Evolutionary conservation across 2,113 vertebrate species (phyloP).

Genomic region (Mesembrinibis cayennensis): DNA sequence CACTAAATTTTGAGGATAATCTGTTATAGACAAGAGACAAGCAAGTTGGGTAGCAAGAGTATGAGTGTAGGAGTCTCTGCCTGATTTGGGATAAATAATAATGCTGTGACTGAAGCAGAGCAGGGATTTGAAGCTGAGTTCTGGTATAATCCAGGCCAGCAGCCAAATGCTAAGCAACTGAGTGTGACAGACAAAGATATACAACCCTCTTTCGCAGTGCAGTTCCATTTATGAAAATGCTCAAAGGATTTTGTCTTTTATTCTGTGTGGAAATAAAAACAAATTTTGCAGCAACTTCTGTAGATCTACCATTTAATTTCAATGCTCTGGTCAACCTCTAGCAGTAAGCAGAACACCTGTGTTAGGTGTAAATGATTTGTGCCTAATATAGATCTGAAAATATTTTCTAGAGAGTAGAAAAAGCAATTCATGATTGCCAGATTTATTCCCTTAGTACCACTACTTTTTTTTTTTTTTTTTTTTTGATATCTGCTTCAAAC

Average conservation of each 20-base stretch:
- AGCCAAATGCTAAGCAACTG: slow-evolving; percentile 11
- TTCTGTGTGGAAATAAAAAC: not conserved
- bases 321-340: not conserved
- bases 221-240: slow-evolving; percentile 13
- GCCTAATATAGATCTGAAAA: not conserved
- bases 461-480: not conserved
- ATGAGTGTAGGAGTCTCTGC: not conserved
- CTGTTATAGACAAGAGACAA: not conserved
- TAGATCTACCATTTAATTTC: not conserved
- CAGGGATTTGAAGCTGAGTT: not conserved
- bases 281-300: not conserved
- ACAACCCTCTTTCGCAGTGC: not conserved
- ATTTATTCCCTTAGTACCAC: not conserved
- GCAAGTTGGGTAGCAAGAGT: not conserved
- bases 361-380: not conserved
- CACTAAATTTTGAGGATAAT: not conserved
- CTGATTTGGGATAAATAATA: not conserved
- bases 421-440: not conserved
- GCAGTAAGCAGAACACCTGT: not conserved
- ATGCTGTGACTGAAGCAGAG: not conserved
- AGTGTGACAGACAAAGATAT: not conserved
- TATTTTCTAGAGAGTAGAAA: not conserved
- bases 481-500: not conserved
- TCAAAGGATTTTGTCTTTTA: not conserved
- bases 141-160: not conserved